A percentile compares a stretch with the other conserved stretches of the same genome.
phyloP scores from a whole-genome alignment of 2,113 vertebrate genomes.

The Oryzias celebensis region DNA sequence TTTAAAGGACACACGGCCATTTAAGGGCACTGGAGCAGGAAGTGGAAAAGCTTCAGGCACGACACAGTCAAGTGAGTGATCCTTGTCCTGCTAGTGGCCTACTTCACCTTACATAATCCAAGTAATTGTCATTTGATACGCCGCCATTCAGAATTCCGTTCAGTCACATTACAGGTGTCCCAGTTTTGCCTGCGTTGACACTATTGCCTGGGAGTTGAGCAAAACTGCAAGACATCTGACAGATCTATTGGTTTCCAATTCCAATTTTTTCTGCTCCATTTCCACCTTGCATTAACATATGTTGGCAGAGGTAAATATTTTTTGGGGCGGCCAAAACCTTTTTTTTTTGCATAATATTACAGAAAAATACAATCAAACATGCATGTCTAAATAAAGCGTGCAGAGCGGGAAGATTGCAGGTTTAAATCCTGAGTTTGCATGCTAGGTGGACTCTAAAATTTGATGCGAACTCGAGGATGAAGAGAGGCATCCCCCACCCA shows the following conservation, averaged over 20 bases:
- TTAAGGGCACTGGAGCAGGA: constrained; percentile 14
- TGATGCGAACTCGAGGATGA: too few relatives aligned
- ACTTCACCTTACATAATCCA: not conserved
- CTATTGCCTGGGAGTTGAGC: constrained; percentile 4
- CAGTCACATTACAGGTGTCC: not conserved
- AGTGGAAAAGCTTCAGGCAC: constrained; percentile 8
- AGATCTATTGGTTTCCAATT: constrained; percentile 13
- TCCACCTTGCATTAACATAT: not conserved
- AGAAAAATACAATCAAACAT: too few relatives aligned
- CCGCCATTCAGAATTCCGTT: too few relatives aligned
- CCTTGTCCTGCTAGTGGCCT: constrained; percentile 2
- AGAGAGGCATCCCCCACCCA: too few relatives aligned
- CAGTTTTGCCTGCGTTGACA: constrained; percentile 1
- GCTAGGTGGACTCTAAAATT: too few relatives aligned
- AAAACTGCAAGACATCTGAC: not conserved
- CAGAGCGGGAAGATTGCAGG: too few relatives aligned
- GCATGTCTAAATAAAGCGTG: too few relatives aligned
- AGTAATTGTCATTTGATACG: too few relatives aligned
- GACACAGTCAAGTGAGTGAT: not conserved
- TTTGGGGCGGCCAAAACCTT: too few relatives aligned
- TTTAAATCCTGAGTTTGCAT: too few relatives aligned
- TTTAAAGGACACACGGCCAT: constrained; percentile 27
- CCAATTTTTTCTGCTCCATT: constrained; percentile 16
- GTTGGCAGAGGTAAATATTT: too few relatives aligned
- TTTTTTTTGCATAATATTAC: too few relatives aligned